Evolutionary conservation across 2,113 vertebrate genomes (phyloP).

Genomic region (Stomatorhinus ivindoensis): DNA sequence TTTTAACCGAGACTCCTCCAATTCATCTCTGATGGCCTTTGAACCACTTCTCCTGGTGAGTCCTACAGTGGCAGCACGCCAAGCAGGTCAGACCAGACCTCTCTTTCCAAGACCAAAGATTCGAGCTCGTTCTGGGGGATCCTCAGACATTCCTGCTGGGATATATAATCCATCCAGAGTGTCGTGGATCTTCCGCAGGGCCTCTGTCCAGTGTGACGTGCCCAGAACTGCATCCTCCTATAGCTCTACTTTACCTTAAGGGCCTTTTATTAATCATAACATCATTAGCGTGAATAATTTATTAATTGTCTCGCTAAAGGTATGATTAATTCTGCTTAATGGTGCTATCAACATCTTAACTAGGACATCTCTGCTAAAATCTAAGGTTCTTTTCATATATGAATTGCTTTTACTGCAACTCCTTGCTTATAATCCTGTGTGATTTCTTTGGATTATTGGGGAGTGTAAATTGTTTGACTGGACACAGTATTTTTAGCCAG

Average conservation of each 20-base stretch:
- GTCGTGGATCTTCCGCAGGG: background rate
- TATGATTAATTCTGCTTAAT: background rate
- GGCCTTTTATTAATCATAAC: background rate
- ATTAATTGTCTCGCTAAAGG: background rate
- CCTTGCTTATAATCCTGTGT: background rate
- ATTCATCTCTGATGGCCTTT: background rate
- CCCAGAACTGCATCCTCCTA: background rate
- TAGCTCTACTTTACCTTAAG: background rate
- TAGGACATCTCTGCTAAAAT: background rate
- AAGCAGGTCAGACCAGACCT: background rate
- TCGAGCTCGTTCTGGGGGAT: background rate
- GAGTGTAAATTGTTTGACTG: background rate
- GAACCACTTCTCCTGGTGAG: background rate
- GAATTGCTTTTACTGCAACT: background rate
- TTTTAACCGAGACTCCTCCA: background rate
- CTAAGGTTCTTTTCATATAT: background rate
- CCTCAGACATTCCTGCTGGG: background rate
- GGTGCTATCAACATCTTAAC: background rate
- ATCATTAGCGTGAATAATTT: slow-evolving; percentile 3
- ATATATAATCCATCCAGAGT: background rate
- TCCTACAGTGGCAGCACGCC: background rate
- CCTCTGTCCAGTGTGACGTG: background rate
- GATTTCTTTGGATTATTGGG: background rate
- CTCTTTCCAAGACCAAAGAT: background rate
- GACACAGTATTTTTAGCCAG: background rate